Base-by-base conservation (phyloP, 2,113 vertebrate species). In the Psophia crepitans region DNA sequence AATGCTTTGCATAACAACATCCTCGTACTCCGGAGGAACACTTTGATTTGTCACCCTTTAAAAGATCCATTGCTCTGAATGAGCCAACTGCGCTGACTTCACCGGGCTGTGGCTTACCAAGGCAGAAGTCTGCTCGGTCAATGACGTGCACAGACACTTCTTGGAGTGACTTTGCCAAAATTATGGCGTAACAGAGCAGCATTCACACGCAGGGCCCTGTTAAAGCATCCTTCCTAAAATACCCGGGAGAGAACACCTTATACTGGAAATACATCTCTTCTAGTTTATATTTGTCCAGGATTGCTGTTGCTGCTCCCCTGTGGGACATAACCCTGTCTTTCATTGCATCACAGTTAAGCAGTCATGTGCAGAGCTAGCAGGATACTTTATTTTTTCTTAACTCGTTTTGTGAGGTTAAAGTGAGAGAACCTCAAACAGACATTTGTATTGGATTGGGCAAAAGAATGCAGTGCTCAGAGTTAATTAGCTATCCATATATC, bases 401-500 rank as follows among this genome's bases (percentile, higher is more conserved):
- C 35, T 91, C 20, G 5, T 83, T 94, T 56, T 64, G 27, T 53
- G 44, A 87, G 78, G 90, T 49, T 90, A 51, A 92, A 94, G 30
- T 8, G 53, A 35, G 57, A 84, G 46, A 73, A 37, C 48, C 53
- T 90, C 46, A 3, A 90, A 17, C 5, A 41, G 14, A 9, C 22
- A 37, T 56, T 75, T 64, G 73, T 54, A 28, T 13, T 35, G 63
- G 49, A 75, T 41, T 61, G 71, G 48, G 75, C 63, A 79, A 46
- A 92, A 91, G 28, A 78, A 91, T 51, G 51, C 44, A 57, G 86
- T 26, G 66, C 73, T 51, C 76, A 28, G 80, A 92, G 77, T 82
- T 95, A 92, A 85, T 89, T 94, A 96, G 79, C 82, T 65, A 75
- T 53, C 64, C 46, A 63, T 81, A n/a, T 64, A 91, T 56, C 68